These are phyloP conservation scores for Euclidia mi DNA, from an alignment of 2,888 invertebrate genomes.

Conservation along the genomic window DNA sequence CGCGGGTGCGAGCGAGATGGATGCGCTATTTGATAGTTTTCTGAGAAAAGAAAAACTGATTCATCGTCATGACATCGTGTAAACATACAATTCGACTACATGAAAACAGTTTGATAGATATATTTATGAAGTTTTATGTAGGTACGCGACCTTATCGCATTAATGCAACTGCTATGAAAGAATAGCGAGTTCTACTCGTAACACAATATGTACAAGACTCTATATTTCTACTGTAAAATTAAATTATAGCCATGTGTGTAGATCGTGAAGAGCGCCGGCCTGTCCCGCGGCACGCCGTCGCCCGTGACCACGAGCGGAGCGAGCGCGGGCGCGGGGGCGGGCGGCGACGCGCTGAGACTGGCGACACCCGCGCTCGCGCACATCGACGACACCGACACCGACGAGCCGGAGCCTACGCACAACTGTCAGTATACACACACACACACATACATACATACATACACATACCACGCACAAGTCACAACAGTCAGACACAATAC, in stretches of 20 bases:
- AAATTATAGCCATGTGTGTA: not conserved
- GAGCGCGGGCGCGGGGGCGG: slow-evolving; percentile 21
- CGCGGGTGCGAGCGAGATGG: too few species aligned
- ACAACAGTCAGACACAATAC: too few species aligned
- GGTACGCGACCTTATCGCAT: too few species aligned
- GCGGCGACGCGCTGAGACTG: slow-evolving; percentile 60
- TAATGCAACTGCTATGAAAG: too few species aligned
- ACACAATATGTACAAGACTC: not conserved
- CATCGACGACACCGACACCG: slow-evolving; percentile 91
- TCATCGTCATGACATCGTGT: too few species aligned
- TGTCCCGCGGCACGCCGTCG: slow-evolving; percentile 11
- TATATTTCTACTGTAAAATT: not conserved
- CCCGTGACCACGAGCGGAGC: slow-evolving; percentile 10
- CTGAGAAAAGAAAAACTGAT: too few species aligned
- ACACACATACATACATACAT: slow-evolving; percentile 1
- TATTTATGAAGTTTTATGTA: too few species aligned
- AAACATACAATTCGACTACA: too few species aligned
- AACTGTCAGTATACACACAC: slow-evolving; percentile 72
- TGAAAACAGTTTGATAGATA: too few species aligned
- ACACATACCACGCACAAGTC: too few species aligned
- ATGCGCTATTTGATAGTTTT: too few species aligned
- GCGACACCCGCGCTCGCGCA: slow-evolving; percentile 86
- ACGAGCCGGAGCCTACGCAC: slow-evolving; percentile 77
- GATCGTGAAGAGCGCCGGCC: slow-evolving; percentile 21
- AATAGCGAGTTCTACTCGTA: too few species aligned